Evolutionary conservation across 2,888 invertebrate species (phyloP).

Genomic region (Pollenia griseotomentosa): DNA sequence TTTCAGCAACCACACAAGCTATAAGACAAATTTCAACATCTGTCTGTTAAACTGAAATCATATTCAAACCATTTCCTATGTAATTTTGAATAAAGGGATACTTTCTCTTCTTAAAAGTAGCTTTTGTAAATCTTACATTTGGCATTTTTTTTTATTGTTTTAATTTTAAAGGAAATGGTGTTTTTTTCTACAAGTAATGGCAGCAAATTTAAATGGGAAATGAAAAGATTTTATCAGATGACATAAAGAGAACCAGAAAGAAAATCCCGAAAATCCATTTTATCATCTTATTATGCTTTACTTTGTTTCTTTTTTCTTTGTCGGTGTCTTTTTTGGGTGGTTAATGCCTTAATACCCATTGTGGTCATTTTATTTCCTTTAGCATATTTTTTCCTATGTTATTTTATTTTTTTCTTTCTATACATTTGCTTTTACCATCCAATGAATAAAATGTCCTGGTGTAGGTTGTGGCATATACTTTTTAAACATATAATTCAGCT

Average conservation of each 20-base stretch:
- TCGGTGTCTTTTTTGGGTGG: background rate
- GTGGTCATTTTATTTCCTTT: conserved; percentile 66
- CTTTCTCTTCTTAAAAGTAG: no score
- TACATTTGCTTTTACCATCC: background rate
- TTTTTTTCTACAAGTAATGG: background rate
- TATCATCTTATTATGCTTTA: conserved; percentile 77
- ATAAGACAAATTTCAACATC: conserved; percentile 26
- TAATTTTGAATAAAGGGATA: background rate
- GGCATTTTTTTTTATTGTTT: background rate
- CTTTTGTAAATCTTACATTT: background rate
- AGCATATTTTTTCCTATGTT: conserved; percentile 36
- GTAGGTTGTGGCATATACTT: conserved; percentile 17
- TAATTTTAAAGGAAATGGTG: background rate
- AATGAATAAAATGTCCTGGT: conserved; percentile 11
- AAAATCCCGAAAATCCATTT: conserved; percentile 77
- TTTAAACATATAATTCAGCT: conserved; percentile 33
- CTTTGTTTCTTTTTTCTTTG: conserved; percentile 1
- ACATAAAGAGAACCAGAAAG: conserved; percentile 69
- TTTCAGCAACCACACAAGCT: conserved; percentile 5
- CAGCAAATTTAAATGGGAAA: conserved; percentile 75
- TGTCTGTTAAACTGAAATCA: background rate
- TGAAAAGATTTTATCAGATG: conserved; percentile 79
- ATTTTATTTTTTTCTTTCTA: background rate
- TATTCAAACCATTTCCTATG: background rate
- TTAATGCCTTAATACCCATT: conserved; percentile 58